phyloP scores from a whole-genome alignment of 2,113 vertebrate genomes.

The Lonchura striata region DNA sequence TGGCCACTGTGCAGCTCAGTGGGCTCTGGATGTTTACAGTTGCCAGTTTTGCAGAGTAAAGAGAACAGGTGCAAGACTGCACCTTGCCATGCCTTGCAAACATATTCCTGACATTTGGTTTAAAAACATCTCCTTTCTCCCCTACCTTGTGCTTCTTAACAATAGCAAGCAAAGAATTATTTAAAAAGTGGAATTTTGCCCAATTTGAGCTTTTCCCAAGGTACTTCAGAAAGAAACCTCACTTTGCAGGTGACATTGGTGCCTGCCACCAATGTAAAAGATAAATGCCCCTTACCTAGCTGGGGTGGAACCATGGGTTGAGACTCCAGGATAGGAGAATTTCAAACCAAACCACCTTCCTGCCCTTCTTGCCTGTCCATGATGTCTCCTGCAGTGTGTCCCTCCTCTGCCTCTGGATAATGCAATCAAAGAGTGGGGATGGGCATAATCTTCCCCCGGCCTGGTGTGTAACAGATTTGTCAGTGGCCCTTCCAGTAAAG shows the following conservation, averaged over 20 bases:
- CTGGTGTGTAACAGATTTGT: neutral
- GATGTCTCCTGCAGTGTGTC: rapidly evolving
- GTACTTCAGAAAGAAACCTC: neutral
- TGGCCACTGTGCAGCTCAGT: neutral
- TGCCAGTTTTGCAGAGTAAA: neutral
- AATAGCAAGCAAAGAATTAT: neutral
- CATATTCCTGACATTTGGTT: neutral
- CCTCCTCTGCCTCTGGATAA: neutral
- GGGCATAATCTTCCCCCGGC: neutral
- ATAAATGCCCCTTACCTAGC: neutral
- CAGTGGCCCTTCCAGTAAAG: neutral
- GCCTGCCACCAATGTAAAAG: neutral
- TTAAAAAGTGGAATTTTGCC: neutral
- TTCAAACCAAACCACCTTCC: neutral
- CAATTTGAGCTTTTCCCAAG: neutral
- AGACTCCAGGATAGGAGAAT: neutral
- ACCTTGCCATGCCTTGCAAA: neutral
- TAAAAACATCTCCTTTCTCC: neutral
- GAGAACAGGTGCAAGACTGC: neutral
- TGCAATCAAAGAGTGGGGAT: neutral
- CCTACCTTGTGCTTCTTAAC: neutral
- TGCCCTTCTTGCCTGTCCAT: neutral
- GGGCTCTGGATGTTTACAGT: neutral
- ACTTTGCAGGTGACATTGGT: neutral
- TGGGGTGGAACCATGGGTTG: neutral